Evolutionary conservation across 1,140 invertebrate genomes (phyloP), one percentile per base, ranked within the genome.

Genomic region (Charaxes varanes): DNA sequence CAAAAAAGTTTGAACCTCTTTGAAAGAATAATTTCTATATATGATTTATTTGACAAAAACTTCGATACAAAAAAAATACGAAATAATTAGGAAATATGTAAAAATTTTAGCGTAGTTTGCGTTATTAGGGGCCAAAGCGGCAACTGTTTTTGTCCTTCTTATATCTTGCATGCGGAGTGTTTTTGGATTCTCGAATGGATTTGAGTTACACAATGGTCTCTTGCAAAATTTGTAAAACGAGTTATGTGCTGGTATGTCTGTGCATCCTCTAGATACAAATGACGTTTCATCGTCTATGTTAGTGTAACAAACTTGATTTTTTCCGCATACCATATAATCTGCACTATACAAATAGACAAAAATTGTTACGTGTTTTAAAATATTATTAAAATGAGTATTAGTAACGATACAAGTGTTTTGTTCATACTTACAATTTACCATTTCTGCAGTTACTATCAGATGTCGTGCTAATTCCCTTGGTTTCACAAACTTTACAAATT

Each of bases 401-500:
- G 16, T 31, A 23, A 48, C 12, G 8, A 35, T 4, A 6, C 31
- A 34, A 16, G 22, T 37, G n/a, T n/a, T n/a, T n/a, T n/a, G n/a
- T 45, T 34, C 17, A 36, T 18, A 62, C 62, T 61, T 47, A 73
- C 69, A 52, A 41, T 53, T 49, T 55, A 11, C 67, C 67, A 28
- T 19, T 22, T 34, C 40, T 65, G 37, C 67, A 73, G 11, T 16
- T 40, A 18, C 58, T 42, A 45, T 71, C 56, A 11, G 41, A 23
- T 15, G 22, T 33, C 21, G 36, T 15, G 46, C 63, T 62, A 8
- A 35, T 31, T 6, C 62, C 57, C 45, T 41, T 63, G 4, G 67
- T 62, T 27, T 69, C 58, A 43, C 69, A 73, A 33, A 62, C 44
- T 57, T 68, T 73, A 28, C 72, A 77, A 13, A 67, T 46, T 4